These are phyloP conservation scores for Helicoverpa zea DNA, from an alignment of 1,140 invertebrate genomes.

Conservation along the genomic window DNA sequence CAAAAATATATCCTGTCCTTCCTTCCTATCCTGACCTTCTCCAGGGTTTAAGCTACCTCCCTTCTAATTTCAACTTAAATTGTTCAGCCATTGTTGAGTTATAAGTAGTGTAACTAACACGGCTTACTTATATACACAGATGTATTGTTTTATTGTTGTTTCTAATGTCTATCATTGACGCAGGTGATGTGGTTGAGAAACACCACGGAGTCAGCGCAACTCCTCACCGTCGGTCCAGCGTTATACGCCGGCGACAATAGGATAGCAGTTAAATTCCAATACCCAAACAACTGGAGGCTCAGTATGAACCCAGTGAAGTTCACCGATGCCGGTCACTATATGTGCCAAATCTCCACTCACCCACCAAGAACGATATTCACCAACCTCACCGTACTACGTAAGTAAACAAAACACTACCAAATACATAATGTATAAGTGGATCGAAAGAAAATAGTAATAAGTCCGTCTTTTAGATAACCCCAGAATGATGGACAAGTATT, in stretches of 20 bases:
- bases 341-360: slow-evolving; percentile 95
- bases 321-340: slow-evolving; percentile 92
- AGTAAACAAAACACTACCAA: slow-evolving; percentile 59
- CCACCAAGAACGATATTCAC: slow-evolving; percentile 91
- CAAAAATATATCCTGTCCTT: too few species aligned
- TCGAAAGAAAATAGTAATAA: too few species aligned
- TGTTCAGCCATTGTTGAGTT: too few species aligned
- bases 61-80: too few species aligned
- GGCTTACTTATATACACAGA: too few species aligned
- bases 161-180: background rate
- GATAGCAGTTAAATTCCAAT: slow-evolving; percentile 91
- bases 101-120: too few species aligned
- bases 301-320: slow-evolving; percentile 92
- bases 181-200: slow-evolving; percentile 94
- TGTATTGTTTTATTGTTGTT: background rate
- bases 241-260: slow-evolving; percentile 91
- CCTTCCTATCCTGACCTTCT: too few species aligned
- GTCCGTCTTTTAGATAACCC: too few species aligned
- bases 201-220: slow-evolving; percentile 90
- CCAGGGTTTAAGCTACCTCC: too few species aligned
- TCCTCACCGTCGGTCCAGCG: slow-evolving; percentile 92
- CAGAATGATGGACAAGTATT: too few species aligned
- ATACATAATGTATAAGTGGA: too few species aligned
- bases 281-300: slow-evolving; percentile 94
- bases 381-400: slow-evolving; percentile 89